phyloP scores from a whole-genome alignment of 2,888 invertebrate genomes.

The Pardosa pseudoannulata region DNA sequence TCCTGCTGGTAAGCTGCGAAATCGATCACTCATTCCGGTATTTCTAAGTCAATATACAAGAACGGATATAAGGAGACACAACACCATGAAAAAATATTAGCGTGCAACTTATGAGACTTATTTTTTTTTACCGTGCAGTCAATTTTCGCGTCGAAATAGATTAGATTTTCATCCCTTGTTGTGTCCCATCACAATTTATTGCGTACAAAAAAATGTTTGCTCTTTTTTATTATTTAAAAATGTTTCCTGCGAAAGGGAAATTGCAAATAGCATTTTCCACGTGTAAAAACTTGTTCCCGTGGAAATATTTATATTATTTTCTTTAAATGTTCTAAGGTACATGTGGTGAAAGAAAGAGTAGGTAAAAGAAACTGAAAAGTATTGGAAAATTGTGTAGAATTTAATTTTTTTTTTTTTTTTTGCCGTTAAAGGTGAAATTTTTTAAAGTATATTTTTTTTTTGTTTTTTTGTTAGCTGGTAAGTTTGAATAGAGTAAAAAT shows the following conservation, averaged over 20 bases:
- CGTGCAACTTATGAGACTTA: conserved; percentile 33
- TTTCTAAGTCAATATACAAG: conserved; percentile 33
- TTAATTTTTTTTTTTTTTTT: too few relatives aligned
- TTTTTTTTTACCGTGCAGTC: conserved; percentile 20
- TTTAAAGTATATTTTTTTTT: too few relatives aligned
- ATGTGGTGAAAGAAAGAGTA: too few relatives aligned
- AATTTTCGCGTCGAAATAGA: conserved; percentile 30
- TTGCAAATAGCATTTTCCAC: neutral
- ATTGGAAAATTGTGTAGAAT: too few relatives aligned
- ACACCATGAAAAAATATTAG: conserved; percentile 23
- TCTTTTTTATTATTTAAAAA: neutral
- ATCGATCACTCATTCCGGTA: conserved; percentile 13
- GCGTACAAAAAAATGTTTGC: too few relatives aligned
- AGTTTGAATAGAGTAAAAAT: too few relatives aligned
- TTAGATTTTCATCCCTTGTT: conserved; percentile 33
- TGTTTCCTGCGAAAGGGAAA: neutral
- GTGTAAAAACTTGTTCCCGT: too few relatives aligned
- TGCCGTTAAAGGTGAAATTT: too few relatives aligned
- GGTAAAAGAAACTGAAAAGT: too few relatives aligned
- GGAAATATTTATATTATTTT: too few relatives aligned
- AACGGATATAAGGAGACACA: conserved; percentile 18
- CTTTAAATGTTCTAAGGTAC: too few relatives aligned
- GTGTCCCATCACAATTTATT: conserved; percentile 10
- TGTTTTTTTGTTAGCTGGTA: too few relatives aligned
- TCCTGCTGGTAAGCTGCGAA: neutral